A percentile compares a stretch with the other conserved stretches of the same genome.
Conservation (phyloP, 2,113 vertebrate genomes). For the Eira barbara region DNA sequence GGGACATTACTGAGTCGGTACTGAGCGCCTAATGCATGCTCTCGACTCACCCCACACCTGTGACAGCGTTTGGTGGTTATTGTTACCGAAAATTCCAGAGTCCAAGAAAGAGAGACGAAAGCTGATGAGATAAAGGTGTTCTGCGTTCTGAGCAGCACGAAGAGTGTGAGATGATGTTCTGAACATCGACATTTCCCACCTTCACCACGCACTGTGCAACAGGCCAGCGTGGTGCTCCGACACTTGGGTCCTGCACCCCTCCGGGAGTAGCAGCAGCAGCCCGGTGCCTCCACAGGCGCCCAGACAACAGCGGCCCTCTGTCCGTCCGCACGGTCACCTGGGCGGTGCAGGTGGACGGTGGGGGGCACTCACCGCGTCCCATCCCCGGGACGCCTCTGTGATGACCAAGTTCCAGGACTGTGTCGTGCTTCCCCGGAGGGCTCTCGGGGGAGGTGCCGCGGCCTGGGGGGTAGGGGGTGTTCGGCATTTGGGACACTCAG, state of each 20-base stretch:
- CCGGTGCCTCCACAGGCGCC: background rate
- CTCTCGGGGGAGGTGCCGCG: rapidly evolving
- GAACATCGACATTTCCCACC: background rate
- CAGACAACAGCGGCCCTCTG: background rate
- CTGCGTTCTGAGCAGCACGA: background rate
- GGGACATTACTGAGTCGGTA: too few species aligned
- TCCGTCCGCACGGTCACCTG: background rate
- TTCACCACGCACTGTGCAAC: rapidly evolving
- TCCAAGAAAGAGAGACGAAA: background rate
- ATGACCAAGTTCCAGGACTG: background rate
- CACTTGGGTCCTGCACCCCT: background rate
- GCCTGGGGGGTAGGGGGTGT: background rate
- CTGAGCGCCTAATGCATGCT: background rate
- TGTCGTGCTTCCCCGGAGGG: background rate
- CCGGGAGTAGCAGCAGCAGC: background rate
- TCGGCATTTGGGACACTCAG: background rate
- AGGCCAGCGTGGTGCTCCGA: rapidly evolving
- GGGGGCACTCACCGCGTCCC: background rate
- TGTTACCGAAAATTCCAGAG: background rate
- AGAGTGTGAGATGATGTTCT: background rate
- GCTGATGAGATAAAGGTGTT: background rate
- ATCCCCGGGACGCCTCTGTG: background rate
- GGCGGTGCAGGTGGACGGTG: background rate
- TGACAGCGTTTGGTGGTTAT: too few species aligned
- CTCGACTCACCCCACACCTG: too few species aligned